phyloP scores from a whole-genome alignment of 1,140 invertebrate genomes.

The Drosophila asahinai region DNA sequence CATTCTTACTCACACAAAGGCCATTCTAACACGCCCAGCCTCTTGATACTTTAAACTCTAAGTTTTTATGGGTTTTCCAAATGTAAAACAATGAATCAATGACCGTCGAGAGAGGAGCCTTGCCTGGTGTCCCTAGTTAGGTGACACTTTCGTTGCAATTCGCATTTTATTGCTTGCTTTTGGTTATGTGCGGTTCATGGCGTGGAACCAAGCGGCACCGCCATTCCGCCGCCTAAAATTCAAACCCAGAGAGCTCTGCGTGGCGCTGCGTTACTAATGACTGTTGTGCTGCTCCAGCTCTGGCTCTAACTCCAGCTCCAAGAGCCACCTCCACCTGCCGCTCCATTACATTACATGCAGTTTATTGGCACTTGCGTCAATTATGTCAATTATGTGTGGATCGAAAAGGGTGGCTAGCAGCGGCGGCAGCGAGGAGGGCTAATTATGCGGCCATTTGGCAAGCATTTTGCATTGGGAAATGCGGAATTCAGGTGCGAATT shows the following conservation, averaged over 20 bases:
- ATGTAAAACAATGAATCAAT: not conserved
- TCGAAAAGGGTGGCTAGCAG: not conserved
- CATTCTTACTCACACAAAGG: too few species aligned
- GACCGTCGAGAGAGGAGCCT: not conserved
- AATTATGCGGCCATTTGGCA: conserved; percentile 50
- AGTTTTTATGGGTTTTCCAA: not conserved
- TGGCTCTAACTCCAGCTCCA: not conserved
- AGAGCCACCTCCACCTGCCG: not conserved
- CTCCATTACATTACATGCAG: conserved; percentile 59
- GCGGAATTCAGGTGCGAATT: conserved; percentile 28
- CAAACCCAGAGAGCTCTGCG: conserved; percentile 11
- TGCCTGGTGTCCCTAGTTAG: conserved; percentile 9
- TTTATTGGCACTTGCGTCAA: conserved; percentile 73
- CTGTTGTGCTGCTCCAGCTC: conserved; percentile 11
- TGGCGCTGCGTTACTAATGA: conserved; percentile 77
- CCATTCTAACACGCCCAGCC: too few species aligned
- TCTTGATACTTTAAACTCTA: too few species aligned
- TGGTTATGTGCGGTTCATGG: conserved; percentile 30
- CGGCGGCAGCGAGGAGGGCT: conserved; percentile 12
- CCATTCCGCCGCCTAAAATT: not conserved
- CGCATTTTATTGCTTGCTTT: conserved; percentile 58
- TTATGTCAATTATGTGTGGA: conserved; percentile 66
- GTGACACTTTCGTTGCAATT: conserved; percentile 77
- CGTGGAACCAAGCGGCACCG: conserved; percentile 75
- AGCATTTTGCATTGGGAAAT: conserved; percentile 35